These are phyloP conservation scores for Actinostola sp. DNA, from an alignment of 92 coral and sea anemone genomes.

Conservation along the genomic window DNA sequence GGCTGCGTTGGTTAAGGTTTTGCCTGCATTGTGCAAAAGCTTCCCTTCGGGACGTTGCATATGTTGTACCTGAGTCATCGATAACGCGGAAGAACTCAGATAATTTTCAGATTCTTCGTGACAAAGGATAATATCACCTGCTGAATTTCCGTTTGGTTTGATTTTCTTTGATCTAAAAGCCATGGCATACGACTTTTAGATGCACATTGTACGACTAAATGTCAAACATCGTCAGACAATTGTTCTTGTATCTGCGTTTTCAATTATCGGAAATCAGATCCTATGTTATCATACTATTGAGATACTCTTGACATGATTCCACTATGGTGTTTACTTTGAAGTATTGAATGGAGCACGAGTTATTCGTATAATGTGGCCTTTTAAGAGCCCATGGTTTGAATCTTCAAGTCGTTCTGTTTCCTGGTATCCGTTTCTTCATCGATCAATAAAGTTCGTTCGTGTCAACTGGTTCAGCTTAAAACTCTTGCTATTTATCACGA, in stretches of 20 bases:
- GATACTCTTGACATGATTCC: conserved; percentile 5
- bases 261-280: conserved; percentile 26
- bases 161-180: not conserved
- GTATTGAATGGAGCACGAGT: not conserved
- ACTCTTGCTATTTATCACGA: not conserved
- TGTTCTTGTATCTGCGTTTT: conserved; percentile 5
- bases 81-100: conserved; percentile 6
- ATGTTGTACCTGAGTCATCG: not conserved
- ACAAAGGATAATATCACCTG: not conserved
- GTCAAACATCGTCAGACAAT: not conserved
- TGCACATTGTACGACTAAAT: no score
- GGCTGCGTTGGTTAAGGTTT: not conserved
- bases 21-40: not conserved
- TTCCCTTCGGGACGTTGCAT: not conserved
- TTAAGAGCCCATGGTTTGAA: not conserved
- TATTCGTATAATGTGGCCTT: not conserved
- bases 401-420: no score
- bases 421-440: no score
- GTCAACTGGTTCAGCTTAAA: no score
- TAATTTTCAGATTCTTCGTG: not conserved
- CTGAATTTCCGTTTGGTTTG: conserved; percentile 8
- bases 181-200: not conserved
- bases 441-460: no score
- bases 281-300: conserved; percentile 7
- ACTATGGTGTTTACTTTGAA: conserved; percentile 6